Conservation (phyloP, 2,113 vertebrate species). For the Ceuthmochares aereus region DNA sequence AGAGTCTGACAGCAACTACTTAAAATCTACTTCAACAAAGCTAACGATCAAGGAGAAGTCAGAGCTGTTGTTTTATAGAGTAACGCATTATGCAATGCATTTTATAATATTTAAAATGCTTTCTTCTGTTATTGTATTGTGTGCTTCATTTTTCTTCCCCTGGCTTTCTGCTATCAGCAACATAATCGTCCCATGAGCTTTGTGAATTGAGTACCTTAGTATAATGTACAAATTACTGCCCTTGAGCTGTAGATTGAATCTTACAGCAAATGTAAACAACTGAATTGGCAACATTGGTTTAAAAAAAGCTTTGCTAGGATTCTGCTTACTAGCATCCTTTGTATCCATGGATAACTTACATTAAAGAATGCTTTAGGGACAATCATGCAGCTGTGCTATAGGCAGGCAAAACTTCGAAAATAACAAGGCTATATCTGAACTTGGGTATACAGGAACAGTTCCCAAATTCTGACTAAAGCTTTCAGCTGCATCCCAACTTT, state of each 20-base stretch:
- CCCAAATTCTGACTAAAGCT: not conserved
- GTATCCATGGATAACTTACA: not conserved
- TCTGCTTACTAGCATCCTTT: not conserved
- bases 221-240: not conserved
- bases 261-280: conserved; percentile 20
- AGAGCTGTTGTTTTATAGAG: not conserved
- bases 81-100: not conserved
- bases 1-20: not conserved
- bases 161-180: not conserved
- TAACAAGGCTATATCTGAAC: not conserved
- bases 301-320: not conserved
- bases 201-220: not conserved
- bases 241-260: conserved; percentile 2
- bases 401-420: not conserved
- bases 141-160: not conserved
- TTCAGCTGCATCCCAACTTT: not conserved
- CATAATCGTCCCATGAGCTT: not conserved
- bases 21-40: not conserved
- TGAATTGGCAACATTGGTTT: not conserved
- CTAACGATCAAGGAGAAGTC: not conserved
- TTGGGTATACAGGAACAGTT: not conserved
- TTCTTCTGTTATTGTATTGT: not conserved
- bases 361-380: not conserved
- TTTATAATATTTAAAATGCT: not conserved
- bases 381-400: not conserved